Evolutionary conservation across 92 coral and sea anemone species (phyloP), one percentile per base, ranked within the genome.

Genomic region (Virgularia gustaviana): DNA sequence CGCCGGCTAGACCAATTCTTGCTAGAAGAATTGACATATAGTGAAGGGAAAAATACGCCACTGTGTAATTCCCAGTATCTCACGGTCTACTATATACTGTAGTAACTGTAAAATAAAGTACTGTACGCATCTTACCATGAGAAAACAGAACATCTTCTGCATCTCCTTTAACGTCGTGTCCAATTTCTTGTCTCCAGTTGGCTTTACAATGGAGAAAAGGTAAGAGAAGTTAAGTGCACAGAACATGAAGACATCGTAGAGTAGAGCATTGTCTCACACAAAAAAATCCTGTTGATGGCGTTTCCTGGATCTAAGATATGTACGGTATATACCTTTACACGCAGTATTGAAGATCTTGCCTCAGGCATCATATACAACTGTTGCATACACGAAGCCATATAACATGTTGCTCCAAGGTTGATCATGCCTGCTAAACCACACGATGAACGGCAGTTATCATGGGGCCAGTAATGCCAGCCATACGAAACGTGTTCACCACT

Each of bases 391-490:
- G 99, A 94, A 24, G 99, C 99, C 99, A 94, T 94, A 80, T 94
- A 94, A 51, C 99, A 94, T 2, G 99, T 94, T 45, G 99, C 99
- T 20, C 99, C 99, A 41, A 94, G 79, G 67, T 94, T 94, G 65
- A 94, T 89, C 78, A 94, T 89, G 42, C 99, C 99, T 27, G 90
- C 90, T 22, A 94, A 86, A 36, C 99, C 99, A 85, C 91, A 94
- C 9, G 87, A 85, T 19, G 99, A 84, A 2, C 96, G 92, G 25
- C 96, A 96, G 77, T 89, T 94, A 72, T 94, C 99, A 66, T 94
- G 94, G 4, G 99, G 99, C 99, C 99, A 94, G 81, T 94, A 94
- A 76, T 94, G 94, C 99, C 99, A 94, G 56, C 96, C 96, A 30
- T 94, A 94, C 3, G 96, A 86, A 22, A 86, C 78, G 39, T 85